These are phyloP conservation scores for Pammene fasciana DNA, from an alignment of 2,888 invertebrate genomes.

Conservation along the genomic window DNA sequence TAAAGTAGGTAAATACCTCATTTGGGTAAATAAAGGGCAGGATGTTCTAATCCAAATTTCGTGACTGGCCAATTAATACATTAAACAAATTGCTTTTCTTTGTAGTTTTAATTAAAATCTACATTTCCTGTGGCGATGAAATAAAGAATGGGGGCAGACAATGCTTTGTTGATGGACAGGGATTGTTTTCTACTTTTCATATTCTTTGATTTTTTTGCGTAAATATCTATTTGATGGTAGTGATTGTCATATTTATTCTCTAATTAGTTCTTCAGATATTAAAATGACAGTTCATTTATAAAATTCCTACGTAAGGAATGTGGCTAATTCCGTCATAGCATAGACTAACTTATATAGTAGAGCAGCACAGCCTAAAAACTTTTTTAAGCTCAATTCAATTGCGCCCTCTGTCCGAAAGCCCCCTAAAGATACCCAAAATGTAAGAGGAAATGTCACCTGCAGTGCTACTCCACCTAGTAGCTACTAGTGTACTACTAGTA, in stretches of 20 bases:
- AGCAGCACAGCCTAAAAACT: no score
- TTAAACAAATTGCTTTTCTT: conserved; percentile 24
- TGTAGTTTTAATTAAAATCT: conserved; percentile 24
- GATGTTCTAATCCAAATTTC: conserved; percentile 20
- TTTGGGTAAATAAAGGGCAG: conserved; percentile 9
- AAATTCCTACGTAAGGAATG: no score
- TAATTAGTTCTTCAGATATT: no score
- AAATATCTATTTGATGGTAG: background rate
- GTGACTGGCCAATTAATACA: conserved; percentile 12
- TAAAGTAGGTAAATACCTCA: background rate
- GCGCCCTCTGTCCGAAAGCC: no score
- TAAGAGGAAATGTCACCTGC: no score
- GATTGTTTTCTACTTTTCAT: background rate
- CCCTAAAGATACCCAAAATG: no score
- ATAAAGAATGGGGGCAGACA: conserved; percentile 4
- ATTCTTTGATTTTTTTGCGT: background rate
- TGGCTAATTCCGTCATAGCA: no score
- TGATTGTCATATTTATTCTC: background rate
- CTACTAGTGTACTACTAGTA: no score
- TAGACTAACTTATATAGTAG: no score
- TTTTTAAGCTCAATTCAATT: no score
- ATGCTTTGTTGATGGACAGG: conserved; percentile 12
- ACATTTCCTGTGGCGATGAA: background rate
- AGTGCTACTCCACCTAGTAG: no score
- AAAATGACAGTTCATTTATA: no score